These are phyloP conservation scores for Leucoma salicis DNA, from an alignment of 2,888 invertebrate genomes.

Conservation along the genomic window DNA sequence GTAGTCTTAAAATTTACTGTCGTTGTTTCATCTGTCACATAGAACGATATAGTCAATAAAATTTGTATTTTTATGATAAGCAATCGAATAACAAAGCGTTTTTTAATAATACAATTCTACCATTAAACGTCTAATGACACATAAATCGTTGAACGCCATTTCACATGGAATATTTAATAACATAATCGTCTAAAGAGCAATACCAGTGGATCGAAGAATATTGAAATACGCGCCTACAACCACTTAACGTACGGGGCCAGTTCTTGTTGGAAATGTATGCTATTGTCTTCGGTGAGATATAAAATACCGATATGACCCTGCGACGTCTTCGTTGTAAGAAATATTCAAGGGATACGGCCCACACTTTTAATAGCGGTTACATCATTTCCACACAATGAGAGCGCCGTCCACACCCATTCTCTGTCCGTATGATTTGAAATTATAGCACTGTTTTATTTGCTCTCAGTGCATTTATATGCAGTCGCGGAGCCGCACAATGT, in stretches of 20 bases:
- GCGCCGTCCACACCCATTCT: conserved; percentile 82
- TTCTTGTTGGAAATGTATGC: conserved; percentile 75
- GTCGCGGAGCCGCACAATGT: conserved; percentile 74
- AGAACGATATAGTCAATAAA: conserved; percentile 51
- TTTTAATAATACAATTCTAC: conserved; percentile 35
- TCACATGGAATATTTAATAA: conserved; percentile 44
- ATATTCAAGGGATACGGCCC: conserved; percentile 81
- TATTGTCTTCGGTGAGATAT: conserved; percentile 79
- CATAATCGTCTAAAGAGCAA: conserved; percentile 44
- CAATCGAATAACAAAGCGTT: conserved; percentile 48
- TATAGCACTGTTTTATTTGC: conserved; percentile 83
- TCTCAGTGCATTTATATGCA: conserved; percentile 80
- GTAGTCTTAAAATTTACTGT: conserved; percentile 63
- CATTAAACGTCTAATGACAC: conserved; percentile 38
- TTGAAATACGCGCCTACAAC: conserved; percentile 60
- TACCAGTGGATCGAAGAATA: conserved; percentile 50
- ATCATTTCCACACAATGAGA: conserved; percentile 83
- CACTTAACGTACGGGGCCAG: conserved; percentile 69
- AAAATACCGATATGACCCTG: conserved; percentile 81
- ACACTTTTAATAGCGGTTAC: conserved; percentile 83
- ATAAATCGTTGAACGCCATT: conserved; percentile 39
- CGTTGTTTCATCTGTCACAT: conserved; percentile 62
- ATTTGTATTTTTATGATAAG: conserved; percentile 48
- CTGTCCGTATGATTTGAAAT: conserved; percentile 83
- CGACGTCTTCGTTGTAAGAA: conserved; percentile 81